phyloP scores from a whole-genome alignment of 1,140 invertebrate species.

The Zaprionus taronus region DNA sequence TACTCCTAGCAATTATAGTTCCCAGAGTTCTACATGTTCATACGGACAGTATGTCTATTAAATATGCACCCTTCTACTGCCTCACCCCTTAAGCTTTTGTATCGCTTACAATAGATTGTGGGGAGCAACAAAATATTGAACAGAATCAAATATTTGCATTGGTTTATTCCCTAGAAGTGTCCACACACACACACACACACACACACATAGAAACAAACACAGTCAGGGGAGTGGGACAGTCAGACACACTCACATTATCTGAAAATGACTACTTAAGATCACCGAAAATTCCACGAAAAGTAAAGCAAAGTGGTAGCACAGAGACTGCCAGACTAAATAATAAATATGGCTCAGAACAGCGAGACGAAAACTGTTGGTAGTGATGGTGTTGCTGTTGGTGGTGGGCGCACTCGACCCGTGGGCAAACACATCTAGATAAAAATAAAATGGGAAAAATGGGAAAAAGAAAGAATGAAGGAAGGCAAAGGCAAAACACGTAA shows the following conservation, averaged over 20 bases:
- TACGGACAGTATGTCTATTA: slow-evolving; percentile 14
- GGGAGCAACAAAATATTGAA: slow-evolving; percentile 56
- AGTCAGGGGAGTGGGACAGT: not conserved
- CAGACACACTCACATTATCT: slow-evolving; percentile 58
- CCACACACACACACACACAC: not conserved
- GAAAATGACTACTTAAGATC: slow-evolving; percentile 84
- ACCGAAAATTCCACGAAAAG: slow-evolving; percentile 63
- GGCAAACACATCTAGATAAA: slow-evolving; percentile 78
- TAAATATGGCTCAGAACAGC: slow-evolving; percentile 38
- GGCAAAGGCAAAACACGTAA: slow-evolving; percentile 17
- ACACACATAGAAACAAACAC: not conserved
- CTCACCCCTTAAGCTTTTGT: slow-evolving; percentile 23
- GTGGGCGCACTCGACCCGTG: slow-evolving; percentile 54
- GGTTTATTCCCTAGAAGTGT: slow-evolving; percentile 29
- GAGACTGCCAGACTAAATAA: slow-evolving; percentile 36
- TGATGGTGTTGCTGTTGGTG: slow-evolving; percentile 5
- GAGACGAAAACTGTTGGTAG: slow-evolving; percentile 5
- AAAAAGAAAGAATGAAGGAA: slow-evolving; percentile 5
- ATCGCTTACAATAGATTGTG: slow-evolving; percentile 65
- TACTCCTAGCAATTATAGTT: too few relatives aligned
- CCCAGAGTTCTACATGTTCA: too few relatives aligned
- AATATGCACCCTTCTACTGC: not conserved
- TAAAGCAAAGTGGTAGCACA: slow-evolving; percentile 49
- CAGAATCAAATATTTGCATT: slow-evolving; percentile 67
- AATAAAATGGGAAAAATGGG: slow-evolving; percentile 25